Base-by-base conservation (phyloP, 2,888 invertebrate species). In the Bhutanitis thaidina region DNA sequence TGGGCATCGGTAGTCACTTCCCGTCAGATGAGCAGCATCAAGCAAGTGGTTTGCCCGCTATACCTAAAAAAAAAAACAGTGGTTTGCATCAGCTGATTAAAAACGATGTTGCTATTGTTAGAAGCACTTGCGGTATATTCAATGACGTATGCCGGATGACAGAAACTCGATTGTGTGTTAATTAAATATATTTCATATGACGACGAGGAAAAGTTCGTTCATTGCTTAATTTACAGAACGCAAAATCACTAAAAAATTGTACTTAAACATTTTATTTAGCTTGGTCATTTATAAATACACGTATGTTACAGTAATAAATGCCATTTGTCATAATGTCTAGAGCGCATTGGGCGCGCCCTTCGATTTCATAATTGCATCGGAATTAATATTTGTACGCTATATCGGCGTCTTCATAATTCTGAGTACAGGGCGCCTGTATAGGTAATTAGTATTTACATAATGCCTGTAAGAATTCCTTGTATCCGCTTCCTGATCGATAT, bases 401-500 rank as follows among this genome's bases (percentile, higher is more conserved):
- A 43, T 37, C n/a, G 5, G 16, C 13, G 34, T 55, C 39, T 55
- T 36, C 34, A 37, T 40, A 35, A 39, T 52, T 39, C 45, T 34
- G 29, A 45, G 44, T 54, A 39, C 39, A 43, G 47, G 44, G 29
- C 48, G 37, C 44, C 44, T 43, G 36, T 36, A 52, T 46, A 48
- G 34, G 50, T 49, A 41, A 55, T 58, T 58, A 57, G 44, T 39
- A 58, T 58, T 55, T 50, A 58, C 57, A 62, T 61, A 59, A 62
- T 57, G 54, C 59, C 55, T 55, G 50, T 58, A 59, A 60, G 55
- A 55, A 62, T 56, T 57, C 56, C 59, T 52, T 47, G 54, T 50
- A 53, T 65, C 65, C 67, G 65, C 64, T 65, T 65, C 64, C 65
- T 65, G 51, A 38, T 49, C 35, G 39, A 29, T 44, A 43, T 60